phyloP scores from a whole-genome alignment of 2,888 invertebrate genomes.

The Drosophila algonquin region DNA sequence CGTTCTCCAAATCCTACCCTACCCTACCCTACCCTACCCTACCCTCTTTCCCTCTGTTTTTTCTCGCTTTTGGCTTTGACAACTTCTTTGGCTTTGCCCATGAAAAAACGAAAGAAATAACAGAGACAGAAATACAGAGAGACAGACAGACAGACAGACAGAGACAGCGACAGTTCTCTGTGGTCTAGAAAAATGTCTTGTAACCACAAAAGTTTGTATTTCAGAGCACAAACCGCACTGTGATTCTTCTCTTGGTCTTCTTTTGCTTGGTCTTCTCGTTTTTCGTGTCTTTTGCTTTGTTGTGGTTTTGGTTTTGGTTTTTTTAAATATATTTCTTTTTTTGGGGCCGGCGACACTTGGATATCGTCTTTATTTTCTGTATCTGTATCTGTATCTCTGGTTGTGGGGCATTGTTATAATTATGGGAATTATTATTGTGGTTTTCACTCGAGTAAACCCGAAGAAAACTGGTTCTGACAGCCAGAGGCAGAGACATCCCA shows the following conservation, averaged over 20 bases:
- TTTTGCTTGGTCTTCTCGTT: slow-evolving; percentile 10
- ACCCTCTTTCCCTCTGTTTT: slow-evolving; percentile 21
- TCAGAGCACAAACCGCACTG: slow-evolving; percentile 51
- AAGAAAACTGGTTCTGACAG: slow-evolving; percentile 56
- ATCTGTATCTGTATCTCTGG: slow-evolving; percentile 37
- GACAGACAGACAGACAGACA: slow-evolving; percentile 17
- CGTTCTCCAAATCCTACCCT: neutral
- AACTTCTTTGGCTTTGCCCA: slow-evolving; percentile 63
- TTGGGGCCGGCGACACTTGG: slow-evolving; percentile 66
- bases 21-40: neutral
- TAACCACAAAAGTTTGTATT: slow-evolving; percentile 59
- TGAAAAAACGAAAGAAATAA: slow-evolving; percentile 29
- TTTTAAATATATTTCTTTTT: slow-evolving; percentile 21
- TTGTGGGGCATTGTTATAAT: slow-evolving; percentile 70
- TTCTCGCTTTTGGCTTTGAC: slow-evolving; percentile 49
- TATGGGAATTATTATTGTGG: slow-evolving; percentile 77
- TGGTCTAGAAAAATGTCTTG: slow-evolving; percentile 71
- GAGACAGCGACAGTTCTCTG: slow-evolving; percentile 56
- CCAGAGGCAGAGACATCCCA: neutral
- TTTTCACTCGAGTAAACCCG: slow-evolving; percentile 63
- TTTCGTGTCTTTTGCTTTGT: slow-evolving; percentile 19
- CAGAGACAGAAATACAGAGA: too few relatives aligned
- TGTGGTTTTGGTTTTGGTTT: slow-evolving; percentile 22
- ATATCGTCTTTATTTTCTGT: slow-evolving; percentile 63
- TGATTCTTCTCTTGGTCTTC: slow-evolving; percentile 39